Conservation (phyloP, 2,113 vertebrate species). For the Nymphicus hollandicus region DNA sequence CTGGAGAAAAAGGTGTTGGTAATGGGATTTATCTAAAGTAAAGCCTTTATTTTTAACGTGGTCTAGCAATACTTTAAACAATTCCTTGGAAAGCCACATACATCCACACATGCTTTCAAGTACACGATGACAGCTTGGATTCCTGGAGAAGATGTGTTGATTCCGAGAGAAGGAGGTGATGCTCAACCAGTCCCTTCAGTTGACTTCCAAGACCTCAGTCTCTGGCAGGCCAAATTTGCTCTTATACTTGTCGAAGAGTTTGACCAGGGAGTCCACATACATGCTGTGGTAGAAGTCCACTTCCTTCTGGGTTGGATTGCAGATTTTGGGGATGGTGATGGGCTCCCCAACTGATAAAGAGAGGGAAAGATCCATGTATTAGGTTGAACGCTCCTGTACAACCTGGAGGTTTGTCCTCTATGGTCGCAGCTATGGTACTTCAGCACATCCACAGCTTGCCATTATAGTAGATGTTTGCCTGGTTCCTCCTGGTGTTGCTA, state of each 20-base stretch:
- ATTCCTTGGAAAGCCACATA: conserved; percentile 62
- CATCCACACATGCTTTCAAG: conserved; percentile 61
- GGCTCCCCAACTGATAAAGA: conserved; percentile 87
- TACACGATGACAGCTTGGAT: conserved; percentile 59
- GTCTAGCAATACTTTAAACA: conserved; percentile 69
- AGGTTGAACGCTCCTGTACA: background rate
- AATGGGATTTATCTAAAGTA: conserved; percentile 24
- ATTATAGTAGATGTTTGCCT: background rate
- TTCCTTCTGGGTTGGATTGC: conserved; percentile 82
- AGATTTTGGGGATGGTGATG: conserved; percentile 89
- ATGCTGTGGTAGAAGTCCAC: conserved; percentile 90
- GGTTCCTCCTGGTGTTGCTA: background rate
- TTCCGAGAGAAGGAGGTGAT: background rate
- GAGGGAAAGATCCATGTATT: background rate
- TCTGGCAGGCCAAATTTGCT: conserved; percentile 87
- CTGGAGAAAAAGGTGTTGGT: background rate
- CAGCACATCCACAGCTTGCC: background rate
- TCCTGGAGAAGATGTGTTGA: background rate
- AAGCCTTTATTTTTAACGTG: conserved; percentile 33
- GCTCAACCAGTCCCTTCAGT: conserved; percentile 70
- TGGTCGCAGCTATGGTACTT: background rate
- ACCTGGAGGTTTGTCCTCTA: background rate
- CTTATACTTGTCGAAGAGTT: conserved; percentile 92
- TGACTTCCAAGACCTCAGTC: conserved; percentile 82
- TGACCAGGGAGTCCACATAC: conserved; percentile 85